These are phyloP conservation scores for Trypoxylon attenuatum DNA, from an alignment of 2,888 invertebrate species.

Conservation along the genomic window DNA sequence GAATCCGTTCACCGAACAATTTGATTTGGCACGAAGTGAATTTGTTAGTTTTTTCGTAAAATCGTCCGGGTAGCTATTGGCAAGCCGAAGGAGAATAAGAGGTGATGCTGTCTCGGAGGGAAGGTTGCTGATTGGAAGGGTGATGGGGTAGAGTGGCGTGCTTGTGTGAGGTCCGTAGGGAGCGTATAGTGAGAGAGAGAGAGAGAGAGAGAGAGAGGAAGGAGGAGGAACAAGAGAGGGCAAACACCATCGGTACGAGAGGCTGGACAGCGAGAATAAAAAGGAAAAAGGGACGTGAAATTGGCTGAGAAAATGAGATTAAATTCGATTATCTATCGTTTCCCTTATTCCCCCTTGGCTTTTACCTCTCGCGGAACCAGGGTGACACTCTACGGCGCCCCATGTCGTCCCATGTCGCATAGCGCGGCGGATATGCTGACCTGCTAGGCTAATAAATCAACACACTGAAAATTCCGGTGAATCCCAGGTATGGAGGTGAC, in stretches of 20 bases:
- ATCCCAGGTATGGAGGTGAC: constrained; percentile 12
- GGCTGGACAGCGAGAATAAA: constrained; percentile 24
- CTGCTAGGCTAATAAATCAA: constrained; percentile 30
- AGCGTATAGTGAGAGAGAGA: background rate
- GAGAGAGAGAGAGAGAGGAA: background rate
- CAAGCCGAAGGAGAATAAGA: no score
- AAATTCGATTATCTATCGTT: background rate
- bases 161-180: no score
- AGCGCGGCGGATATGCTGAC: background rate
- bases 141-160: no score
- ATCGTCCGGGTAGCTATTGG: no score
- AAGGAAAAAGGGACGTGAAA: constrained; percentile 27
- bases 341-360: background rate
- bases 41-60: no score
- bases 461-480: constrained; percentile 11
- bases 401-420: background rate
- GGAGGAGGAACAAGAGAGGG: background rate
- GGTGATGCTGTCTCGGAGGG: no score
- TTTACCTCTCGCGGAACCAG: background rate
- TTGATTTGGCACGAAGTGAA: no score
- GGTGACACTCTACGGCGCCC: background rate
- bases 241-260: constrained; percentile 24
- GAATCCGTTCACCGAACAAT: no score
- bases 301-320: constrained; percentile 18
- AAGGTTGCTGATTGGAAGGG: no score